phyloP scores from a whole-genome alignment of 2,888 invertebrate species.

The Macrosiphum euphorbiae region DNA sequence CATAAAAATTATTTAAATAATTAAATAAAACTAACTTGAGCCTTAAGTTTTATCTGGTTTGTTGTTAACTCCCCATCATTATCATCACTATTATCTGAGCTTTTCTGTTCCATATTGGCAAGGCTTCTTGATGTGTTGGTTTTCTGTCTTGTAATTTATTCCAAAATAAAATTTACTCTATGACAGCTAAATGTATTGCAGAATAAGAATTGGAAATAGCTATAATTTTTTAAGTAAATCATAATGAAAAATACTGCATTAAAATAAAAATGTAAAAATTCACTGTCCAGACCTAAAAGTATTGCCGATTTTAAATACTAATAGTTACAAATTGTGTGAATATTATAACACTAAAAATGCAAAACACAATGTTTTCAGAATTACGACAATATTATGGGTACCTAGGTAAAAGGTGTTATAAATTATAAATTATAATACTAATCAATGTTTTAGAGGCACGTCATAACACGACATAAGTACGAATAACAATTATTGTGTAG shows the following conservation, averaged over 20 bases:
- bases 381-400: neutral
- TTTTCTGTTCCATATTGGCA: slow-evolving; percentile 13
- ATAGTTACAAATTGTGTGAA: neutral
- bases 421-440: neutral
- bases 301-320: neutral
- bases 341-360: neutral
- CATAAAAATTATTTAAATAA: neutral
- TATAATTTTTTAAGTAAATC: neutral
- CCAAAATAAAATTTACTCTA: neutral
- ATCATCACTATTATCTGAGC: neutral
- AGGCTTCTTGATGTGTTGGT: neutral
- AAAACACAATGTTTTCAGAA: neutral
- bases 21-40: slow-evolving; percentile 42
- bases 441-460: neutral
- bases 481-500: neutral
- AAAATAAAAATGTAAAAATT: neutral
- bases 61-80: slow-evolving; percentile 28
- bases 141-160: neutral
- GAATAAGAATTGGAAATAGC: neutral
- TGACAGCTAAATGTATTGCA: neutral
- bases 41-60: slow-evolving; percentile 50
- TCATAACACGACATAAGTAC: slow-evolving; percentile 1
- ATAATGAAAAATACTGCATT: neutral
- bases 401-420: neutral
- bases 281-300: neutral